Conservation (phyloP, 2,888 invertebrate genomes). For the Lycaena phlaeas region DNA sequence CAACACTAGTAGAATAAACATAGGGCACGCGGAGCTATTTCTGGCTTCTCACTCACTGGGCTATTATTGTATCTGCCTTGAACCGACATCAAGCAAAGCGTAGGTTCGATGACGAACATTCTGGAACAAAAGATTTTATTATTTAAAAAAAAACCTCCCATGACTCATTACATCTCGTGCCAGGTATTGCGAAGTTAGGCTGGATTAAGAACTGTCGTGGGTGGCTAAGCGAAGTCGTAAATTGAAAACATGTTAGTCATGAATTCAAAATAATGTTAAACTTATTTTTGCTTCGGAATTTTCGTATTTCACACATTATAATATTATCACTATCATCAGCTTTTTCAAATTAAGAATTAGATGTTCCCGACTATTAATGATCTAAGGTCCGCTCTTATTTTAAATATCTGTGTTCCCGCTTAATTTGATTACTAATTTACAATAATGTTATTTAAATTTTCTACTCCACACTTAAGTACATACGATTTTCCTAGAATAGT, state of each 20-base stretch:
- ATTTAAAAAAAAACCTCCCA: conserved; percentile 11
- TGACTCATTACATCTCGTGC: conserved; percentile 11
- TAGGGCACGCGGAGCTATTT: conserved; percentile 47
- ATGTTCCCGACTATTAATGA: too few relatives aligned
- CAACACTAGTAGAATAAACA: conserved; percentile 14
- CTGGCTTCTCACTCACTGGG: conserved; percentile 43
- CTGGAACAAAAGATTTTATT: conserved; percentile 23
- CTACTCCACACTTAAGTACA: too few relatives aligned
- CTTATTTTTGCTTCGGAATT: background rate
- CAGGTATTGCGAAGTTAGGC: conserved; percentile 2
- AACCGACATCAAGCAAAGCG: conserved; percentile 51
- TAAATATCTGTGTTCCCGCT: too few relatives aligned
- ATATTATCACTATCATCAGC: too few relatives aligned
- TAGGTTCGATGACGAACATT: conserved; percentile 42
- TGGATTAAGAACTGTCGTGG: conserved; percentile 11
- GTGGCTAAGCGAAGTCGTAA: conserved; percentile 3
- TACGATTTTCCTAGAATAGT: too few relatives aligned
- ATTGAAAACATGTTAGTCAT: background rate
- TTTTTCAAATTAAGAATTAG: too few relatives aligned
- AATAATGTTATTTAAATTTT: too few relatives aligned
- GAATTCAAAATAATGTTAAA: background rate
- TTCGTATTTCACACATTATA: too few relatives aligned
- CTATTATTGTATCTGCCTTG: conserved; percentile 61
- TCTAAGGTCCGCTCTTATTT: too few relatives aligned
- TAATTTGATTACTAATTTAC: too few relatives aligned